Evolutionary conservation across 2,797 vertebrate species (phyloP).

Genomic region (Schizopygopsis malacanthus): DNA sequence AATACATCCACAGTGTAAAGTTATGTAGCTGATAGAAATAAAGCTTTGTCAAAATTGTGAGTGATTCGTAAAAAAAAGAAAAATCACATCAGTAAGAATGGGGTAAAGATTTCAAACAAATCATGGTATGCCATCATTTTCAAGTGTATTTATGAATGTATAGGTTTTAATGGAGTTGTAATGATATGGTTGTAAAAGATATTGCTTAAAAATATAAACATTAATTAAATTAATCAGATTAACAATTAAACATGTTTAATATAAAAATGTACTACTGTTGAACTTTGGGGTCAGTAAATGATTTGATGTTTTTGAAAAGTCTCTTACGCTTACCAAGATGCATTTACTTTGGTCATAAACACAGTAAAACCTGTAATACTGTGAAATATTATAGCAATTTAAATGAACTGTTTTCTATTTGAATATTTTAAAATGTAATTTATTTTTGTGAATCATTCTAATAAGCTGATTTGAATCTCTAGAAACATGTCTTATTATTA

Average conservation of each 20-base stretch:
- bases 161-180: not conserved
- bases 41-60: not conserved
- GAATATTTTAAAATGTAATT: not conserved
- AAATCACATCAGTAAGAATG: not conserved
- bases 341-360: not conserved
- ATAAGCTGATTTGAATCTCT: not conserved
- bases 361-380: not conserved
- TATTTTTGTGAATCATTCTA: not conserved
- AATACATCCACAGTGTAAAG: not conserved
- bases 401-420: not conserved
- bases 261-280: not conserved
- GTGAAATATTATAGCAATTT: not conserved
- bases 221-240: not conserved
- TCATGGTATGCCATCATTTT: too few relatives aligned
- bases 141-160: not conserved
- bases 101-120: not conserved
- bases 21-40: not conserved
- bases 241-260: not conserved
- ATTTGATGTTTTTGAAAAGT: not conserved
- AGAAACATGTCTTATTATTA: not conserved
- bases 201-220: not conserved
- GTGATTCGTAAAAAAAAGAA: not conserved
- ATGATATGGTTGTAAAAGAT: not conserved
- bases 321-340: not conserved
- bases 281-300: not conserved